phyloP scores from a whole-genome alignment of 2,113 vertebrate species.

The Hemiprocne comata region DNA sequence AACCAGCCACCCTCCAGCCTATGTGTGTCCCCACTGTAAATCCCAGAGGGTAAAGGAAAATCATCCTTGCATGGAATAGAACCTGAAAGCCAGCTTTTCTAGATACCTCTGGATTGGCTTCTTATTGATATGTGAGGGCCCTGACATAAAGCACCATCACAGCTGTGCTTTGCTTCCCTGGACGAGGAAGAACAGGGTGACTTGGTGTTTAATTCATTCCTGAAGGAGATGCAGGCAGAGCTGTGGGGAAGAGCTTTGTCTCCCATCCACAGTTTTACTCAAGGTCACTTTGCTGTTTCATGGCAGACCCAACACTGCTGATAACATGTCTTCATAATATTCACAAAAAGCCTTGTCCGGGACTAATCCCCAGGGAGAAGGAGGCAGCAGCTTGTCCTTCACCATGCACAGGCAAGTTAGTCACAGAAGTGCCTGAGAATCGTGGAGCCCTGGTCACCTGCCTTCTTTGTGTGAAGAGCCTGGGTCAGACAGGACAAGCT shows the following conservation, averaged over 20 bases:
- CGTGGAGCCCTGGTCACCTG: accelerated
- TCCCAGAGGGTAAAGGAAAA: not conserved
- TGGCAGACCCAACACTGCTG: not conserved
- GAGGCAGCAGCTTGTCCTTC: not conserved
- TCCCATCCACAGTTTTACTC: not conserved
- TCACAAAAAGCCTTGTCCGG: not conserved
- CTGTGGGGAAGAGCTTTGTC: not conserved
- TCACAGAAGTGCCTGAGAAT: not conserved
- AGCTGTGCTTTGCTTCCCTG: not conserved
- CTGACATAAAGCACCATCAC: not conserved
- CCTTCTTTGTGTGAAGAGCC: not conserved
- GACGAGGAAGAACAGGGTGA: not conserved
- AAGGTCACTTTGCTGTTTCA: not conserved
- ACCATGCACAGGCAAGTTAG: not conserved
- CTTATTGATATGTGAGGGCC: not conserved
- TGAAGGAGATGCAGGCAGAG: not conserved
- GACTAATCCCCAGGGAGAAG: not conserved
- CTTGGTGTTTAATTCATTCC: not conserved
- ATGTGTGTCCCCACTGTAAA: not conserved
- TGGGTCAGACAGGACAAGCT: not conserved
- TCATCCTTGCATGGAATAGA: not conserved
- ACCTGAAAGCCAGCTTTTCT: not conserved
- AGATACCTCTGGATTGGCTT: not conserved
- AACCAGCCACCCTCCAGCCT: not conserved
- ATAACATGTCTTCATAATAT: not conserved